Conservation (phyloP, 2,888 invertebrate genomes). For the Plagodis pulveraria region DNA sequence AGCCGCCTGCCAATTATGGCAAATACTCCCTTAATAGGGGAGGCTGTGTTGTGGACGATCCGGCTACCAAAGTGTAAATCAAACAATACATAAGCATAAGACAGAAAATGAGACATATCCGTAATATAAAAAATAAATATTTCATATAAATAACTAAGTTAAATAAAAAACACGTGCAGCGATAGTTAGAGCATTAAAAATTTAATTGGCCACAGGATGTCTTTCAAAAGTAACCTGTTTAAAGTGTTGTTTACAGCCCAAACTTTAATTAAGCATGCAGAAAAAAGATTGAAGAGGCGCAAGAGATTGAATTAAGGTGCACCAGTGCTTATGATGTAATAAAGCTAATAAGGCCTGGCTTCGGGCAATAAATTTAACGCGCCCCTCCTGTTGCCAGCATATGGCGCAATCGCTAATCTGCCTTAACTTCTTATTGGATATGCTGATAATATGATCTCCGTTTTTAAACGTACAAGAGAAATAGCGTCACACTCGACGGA, state of each 20-base stretch:
- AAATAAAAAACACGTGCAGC: too few species aligned
- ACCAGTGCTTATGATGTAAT: slow-evolving; percentile 67
- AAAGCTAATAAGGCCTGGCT: slow-evolving; percentile 56
- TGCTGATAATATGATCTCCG: slow-evolving; percentile 19
- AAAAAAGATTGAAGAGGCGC: slow-evolving; percentile 46
- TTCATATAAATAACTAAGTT: too few species aligned
- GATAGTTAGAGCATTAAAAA: too few species aligned
- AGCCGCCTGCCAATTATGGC: too few species aligned
- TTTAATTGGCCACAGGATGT: too few species aligned
- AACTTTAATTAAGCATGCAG: slow-evolving; percentile 44
- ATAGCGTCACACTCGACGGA: not conserved
- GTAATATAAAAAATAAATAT: too few species aligned
- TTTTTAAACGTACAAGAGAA: slow-evolving; percentile 1
- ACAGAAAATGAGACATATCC: too few species aligned
- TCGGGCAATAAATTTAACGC: slow-evolving; percentile 62
- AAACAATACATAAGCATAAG: too few species aligned
- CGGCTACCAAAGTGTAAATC: too few species aligned
- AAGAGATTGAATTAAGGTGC: slow-evolving; percentile 62
- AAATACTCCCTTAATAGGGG: too few species aligned
- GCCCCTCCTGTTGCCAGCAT: slow-evolving; percentile 66
- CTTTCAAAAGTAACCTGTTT: slow-evolving; percentile 16
- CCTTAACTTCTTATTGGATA: slow-evolving; percentile 46
- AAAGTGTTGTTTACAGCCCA: slow-evolving; percentile 39
- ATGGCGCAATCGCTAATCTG: slow-evolving; percentile 65
- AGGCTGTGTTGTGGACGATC: too few species aligned